Evolutionary conservation across 2,797 vertebrate species (phyloP).

Genomic region (Choloepus didactylus): DNA sequence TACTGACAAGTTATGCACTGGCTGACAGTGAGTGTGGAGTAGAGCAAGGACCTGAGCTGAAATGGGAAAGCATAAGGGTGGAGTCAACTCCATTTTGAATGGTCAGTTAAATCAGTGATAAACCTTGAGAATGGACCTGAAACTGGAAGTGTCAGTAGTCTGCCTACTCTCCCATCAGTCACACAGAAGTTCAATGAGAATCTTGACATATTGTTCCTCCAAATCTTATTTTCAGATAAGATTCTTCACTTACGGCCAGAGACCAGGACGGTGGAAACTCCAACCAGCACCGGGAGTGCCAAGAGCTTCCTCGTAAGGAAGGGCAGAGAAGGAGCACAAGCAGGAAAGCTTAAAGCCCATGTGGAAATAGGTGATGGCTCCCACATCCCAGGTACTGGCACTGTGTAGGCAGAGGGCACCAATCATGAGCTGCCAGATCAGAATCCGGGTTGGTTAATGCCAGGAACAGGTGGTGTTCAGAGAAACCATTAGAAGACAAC

Average conservation of each 20-base stretch:
- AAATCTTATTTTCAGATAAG: not conserved
- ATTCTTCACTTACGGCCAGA: conserved; percentile 26
- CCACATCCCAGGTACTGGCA: not conserved
- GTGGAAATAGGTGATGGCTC: not conserved
- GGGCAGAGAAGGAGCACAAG: not conserved
- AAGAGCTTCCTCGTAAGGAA: conserved; percentile 26
- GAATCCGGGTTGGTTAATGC: not conserved
- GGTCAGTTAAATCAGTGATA: too few species aligned
- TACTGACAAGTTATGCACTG: not conserved
- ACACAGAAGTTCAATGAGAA: not conserved
- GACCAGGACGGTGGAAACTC: not conserved
- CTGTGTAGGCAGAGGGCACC: not conserved
- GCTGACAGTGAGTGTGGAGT: too few species aligned
- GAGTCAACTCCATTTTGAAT: not conserved
- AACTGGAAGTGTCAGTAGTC: too few species aligned
- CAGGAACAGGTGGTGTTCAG: not conserved
- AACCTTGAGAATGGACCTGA: too few species aligned
- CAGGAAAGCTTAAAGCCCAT: not conserved
- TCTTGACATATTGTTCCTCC: not conserved
- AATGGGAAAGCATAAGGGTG: not conserved
- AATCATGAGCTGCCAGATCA: not conserved
- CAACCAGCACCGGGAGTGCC: not conserved
- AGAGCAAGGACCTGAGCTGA: not conserved
- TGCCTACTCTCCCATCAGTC: not conserved
- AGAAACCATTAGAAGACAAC: not conserved